Conservation (phyloP, 1,140 invertebrate species). For the Pemphigus obesinymphae region DNA sequence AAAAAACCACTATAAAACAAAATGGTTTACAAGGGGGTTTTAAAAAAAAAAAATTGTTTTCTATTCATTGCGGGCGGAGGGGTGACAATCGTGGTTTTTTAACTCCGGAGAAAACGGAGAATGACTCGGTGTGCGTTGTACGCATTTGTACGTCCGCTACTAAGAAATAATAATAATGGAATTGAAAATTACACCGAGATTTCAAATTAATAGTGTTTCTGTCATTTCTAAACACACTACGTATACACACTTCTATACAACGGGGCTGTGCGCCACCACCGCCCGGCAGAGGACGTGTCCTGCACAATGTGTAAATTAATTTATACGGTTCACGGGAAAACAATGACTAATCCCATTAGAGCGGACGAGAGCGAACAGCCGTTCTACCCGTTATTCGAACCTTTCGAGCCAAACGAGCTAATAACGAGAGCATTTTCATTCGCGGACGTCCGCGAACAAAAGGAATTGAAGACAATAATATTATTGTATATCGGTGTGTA, state of each 20-base stretch:
- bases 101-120: no score
- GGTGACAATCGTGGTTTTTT: no score
- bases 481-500: neutral
- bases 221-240: neutral
- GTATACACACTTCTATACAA: no score
- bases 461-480: slow-evolving; percentile 26
- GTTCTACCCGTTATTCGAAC: slow-evolving; percentile 4
- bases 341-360: slow-evolving; percentile 30
- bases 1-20: no score
- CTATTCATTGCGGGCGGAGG: no score
- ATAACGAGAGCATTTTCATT: slow-evolving; percentile 26
- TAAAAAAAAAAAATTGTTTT: no score
- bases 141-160: no score
- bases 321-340: slow-evolving; percentile 27
- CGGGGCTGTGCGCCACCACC: no score
- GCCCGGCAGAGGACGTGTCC: neutral
- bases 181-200: neutral
- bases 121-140: no score
- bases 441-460: neutral
- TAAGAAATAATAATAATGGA: neutral
- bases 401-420: slow-evolving; percentile 27
- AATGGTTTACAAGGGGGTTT: no score
- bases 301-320: slow-evolving; percentile 26
- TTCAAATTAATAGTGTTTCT: slow-evolving; percentile 5
- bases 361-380: slow-evolving; percentile 11